phyloP scores from a whole-genome alignment of 2,797 vertebrate genomes.

The Lithobates pipiens region DNA sequence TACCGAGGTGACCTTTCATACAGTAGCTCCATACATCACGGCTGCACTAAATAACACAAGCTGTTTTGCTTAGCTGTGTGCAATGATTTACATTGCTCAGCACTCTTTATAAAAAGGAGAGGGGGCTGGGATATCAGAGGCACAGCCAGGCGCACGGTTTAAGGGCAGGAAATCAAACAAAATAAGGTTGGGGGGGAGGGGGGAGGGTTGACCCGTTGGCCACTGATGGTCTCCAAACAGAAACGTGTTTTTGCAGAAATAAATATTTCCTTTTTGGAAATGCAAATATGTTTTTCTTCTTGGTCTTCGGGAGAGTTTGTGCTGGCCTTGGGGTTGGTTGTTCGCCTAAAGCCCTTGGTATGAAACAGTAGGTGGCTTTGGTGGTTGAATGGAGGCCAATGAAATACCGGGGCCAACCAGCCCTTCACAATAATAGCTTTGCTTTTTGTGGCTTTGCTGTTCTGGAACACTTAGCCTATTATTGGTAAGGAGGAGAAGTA shows the following conservation, averaged over 20 bases:
- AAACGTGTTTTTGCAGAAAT: constrained; percentile 41
- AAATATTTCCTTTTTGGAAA: constrained; percentile 44
- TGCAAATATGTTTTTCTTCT: constrained; percentile 47
- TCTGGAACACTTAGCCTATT: background rate
- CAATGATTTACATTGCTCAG: constrained; percentile 64
- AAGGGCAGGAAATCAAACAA: constrained; percentile 58
- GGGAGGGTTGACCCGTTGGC: constrained; percentile 19
- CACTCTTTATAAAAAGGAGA: constrained; percentile 51
- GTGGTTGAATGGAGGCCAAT: constrained; percentile 24
- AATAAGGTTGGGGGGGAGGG: constrained; percentile 45
- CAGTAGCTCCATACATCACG: constrained; percentile 62
- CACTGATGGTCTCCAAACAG: constrained; percentile 21
- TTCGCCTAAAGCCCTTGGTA: constrained; percentile 15
- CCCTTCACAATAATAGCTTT: constrained; percentile 12
- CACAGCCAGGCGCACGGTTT: constrained; percentile 44
- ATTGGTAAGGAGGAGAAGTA: background rate
- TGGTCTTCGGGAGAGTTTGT: constrained; percentile 25
- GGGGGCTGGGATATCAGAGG: constrained; percentile 47
- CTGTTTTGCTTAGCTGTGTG: constrained; percentile 64
- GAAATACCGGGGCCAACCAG: constrained; percentile 1
- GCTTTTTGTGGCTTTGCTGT: constrained; percentile 9
- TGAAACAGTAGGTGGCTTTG: constrained; percentile 35
- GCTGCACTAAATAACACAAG: constrained; percentile 63
- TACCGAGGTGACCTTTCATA: constrained; percentile 63
- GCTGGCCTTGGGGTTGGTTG: background rate